Base-by-base conservation (phyloP, 2,888 invertebrate genomes). In the Noctuana brunneofusca region DNA sequence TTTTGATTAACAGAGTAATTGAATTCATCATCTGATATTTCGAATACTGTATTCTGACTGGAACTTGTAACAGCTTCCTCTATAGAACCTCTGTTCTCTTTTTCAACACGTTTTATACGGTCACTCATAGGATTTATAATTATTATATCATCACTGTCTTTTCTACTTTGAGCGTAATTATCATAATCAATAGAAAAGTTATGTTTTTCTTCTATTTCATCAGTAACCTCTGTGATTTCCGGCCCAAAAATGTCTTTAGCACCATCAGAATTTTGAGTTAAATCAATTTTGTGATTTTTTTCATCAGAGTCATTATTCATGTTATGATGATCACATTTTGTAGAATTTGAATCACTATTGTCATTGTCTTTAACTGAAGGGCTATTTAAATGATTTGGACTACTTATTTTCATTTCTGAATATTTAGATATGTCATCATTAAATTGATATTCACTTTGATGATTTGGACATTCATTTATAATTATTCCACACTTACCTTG, bases 21-120 rank as follows among this genome's bases (percentile, higher is more conserved):
- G 20, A 94, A 80, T 84, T 95, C 94, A 69, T 93, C 93, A 72
- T 95, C 94, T 48, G 92, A 92, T 64, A 93, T 82, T 65, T 82
- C 75, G 69, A 88, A 86, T 50, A 78, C 70, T 70, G 81, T 79
- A 58, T 70, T 68, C 68, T 80, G 78, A 71, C 80, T 86, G 1
- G 69, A 71, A 67, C 68, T 73, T n/a, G 63, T 57, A 59, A 32
- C 43, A 58, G 64, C 53, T 55, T 72, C 67, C 54, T 66, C 65
- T 50, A 53, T 52, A 5, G 63, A 65, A 46, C 30, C 63, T 12
- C 41, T 57, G 22, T 35, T 55, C 43, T 60, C 55, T 2, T 56
- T 69, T 67, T 57, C 63, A 32, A 60, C 32, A 43, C 4, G 0
- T 3, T 22, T 50, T 6, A 27, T 24, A 20, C 5, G 24, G 11